Conservation (phyloP, 1,140 invertebrate genomes). For the Drosophila equinoxialis region DNA sequence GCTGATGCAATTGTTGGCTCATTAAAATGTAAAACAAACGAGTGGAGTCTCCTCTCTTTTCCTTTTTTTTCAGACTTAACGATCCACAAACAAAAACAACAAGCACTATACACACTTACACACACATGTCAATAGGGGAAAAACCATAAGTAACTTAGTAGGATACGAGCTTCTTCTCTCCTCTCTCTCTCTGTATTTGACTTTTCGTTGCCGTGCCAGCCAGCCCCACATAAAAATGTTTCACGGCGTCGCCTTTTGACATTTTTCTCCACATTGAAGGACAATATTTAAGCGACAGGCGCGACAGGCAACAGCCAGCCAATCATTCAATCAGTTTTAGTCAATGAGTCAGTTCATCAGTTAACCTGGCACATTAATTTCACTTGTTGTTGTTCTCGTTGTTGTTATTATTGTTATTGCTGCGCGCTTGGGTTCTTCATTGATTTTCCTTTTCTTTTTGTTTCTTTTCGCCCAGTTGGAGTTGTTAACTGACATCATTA, state of each 20-base stretch:
- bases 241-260: slow-evolving; percentile 61
- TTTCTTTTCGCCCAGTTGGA: background rate
- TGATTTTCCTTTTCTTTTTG: slow-evolving; percentile 48
- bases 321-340: slow-evolving; percentile 38
- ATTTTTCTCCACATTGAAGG: slow-evolving; percentile 60
- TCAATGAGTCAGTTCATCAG: slow-evolving; percentile 32
- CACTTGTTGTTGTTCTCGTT: slow-evolving; percentile 3
- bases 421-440: slow-evolving; percentile 39
- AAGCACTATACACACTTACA: slow-evolving; percentile 10
- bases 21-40: slow-evolving; percentile 67
- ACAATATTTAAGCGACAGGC: slow-evolving; percentile 38
- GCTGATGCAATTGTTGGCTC: slow-evolving; percentile 74
- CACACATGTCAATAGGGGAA: slow-evolving; percentile 23
- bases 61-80: slow-evolving; percentile 31
- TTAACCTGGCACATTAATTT: slow-evolving; percentile 49
- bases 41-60: background rate
- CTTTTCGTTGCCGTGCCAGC: slow-evolving; percentile 47
- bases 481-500: slow-evolving; percentile 48
- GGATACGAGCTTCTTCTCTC: background rate
- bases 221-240: slow-evolving; percentile 34
- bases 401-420: slow-evolving; percentile 32
- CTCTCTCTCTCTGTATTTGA: slow-evolving; percentile 4
- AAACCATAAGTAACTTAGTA: slow-evolving; percentile 37
- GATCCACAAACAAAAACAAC: slow-evolving; percentile 24
- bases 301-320: slow-evolving; percentile 31